Conservation (phyloP, 1,140 invertebrate genomes). For the Atta colombica region DNA sequence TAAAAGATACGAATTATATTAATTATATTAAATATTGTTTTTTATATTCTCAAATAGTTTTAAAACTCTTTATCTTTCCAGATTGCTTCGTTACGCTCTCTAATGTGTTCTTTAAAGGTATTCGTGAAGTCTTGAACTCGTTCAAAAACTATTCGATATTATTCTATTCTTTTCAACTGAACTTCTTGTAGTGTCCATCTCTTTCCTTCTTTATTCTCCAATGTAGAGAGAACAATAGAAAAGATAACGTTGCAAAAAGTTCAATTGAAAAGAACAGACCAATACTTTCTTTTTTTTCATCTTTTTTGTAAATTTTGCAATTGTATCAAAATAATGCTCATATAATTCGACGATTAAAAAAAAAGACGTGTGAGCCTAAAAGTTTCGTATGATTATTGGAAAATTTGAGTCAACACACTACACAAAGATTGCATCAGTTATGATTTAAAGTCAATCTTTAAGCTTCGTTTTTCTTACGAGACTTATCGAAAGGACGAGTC, state of each 20-base stretch:
- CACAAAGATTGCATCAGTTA: conserved; percentile 15
- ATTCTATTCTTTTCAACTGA: background rate
- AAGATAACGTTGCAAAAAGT: no score
- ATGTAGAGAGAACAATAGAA: no score
- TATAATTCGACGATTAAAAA: background rate
- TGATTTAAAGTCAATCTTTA: background rate
- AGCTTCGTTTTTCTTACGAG: background rate
- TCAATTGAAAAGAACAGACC: no score
- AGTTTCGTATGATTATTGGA: background rate
- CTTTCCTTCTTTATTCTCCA: no score
- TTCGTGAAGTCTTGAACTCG: background rate
- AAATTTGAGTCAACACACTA: conserved; percentile 15
- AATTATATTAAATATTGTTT: conserved; percentile 11
- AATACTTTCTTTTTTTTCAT: background rate
- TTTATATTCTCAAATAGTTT: background rate
- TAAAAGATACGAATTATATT: background rate
- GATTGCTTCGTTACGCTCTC: background rate
- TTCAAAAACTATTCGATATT: background rate
- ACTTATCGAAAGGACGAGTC: background rate
- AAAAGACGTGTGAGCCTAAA: background rate
- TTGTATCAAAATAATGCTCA: background rate
- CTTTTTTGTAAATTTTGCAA: background rate
- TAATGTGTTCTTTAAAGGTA: background rate
- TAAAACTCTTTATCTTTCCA: background rate
- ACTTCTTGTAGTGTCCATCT: no score